phyloP scores from a whole-genome alignment of 2,888 invertebrate species.

The Hirtodrosophila confusa region DNA sequence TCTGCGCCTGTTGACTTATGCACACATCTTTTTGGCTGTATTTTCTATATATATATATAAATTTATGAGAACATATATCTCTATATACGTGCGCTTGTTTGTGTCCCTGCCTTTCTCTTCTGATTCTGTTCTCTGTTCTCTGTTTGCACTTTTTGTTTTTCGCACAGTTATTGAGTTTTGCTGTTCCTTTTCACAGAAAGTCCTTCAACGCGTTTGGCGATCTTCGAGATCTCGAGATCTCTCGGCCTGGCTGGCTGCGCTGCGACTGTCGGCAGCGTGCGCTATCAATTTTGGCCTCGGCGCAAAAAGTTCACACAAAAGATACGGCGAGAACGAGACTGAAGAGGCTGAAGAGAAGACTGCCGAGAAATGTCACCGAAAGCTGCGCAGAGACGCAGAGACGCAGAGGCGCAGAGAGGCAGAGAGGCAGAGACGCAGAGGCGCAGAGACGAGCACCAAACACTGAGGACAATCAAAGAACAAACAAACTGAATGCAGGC shows the following conservation, averaged over 20 bases:
- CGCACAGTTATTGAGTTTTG: not conserved
- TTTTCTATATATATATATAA: slow-evolving; percentile 2
- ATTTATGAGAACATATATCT: not conserved
- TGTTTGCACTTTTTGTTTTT: slow-evolving; percentile 1
- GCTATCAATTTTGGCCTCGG: slow-evolving; percentile 55
- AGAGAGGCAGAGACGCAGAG: slow-evolving; percentile 14
- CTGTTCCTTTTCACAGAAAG: slow-evolving; percentile 41
- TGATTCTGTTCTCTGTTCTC: slow-evolving; percentile 20
- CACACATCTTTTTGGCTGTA: slow-evolving; percentile 19
- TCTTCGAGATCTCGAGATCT: slow-evolving; percentile 36
- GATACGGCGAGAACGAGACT: slow-evolving; percentile 48
- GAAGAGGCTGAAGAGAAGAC: slow-evolving; percentile 30
- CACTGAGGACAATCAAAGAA: slow-evolving; percentile 31
- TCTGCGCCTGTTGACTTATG: slow-evolving; percentile 14
- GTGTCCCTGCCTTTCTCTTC: slow-evolving; percentile 37
- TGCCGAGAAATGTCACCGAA: slow-evolving; percentile 59
- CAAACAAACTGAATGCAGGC: slow-evolving; percentile 47
- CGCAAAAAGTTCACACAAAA: slow-evolving; percentile 43
- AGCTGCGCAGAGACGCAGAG: slow-evolving; percentile 28
- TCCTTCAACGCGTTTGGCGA: slow-evolving; percentile 47
- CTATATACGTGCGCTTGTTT: slow-evolving; percentile 7
- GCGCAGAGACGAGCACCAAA: not conserved
- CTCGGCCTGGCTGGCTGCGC: slow-evolving; percentile 48
- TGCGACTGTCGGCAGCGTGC: slow-evolving; percentile 32
- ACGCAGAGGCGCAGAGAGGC: not conserved